Base-by-base conservation (phyloP, 2,888 invertebrate genomes). In the Brachycybe producta region DNA sequence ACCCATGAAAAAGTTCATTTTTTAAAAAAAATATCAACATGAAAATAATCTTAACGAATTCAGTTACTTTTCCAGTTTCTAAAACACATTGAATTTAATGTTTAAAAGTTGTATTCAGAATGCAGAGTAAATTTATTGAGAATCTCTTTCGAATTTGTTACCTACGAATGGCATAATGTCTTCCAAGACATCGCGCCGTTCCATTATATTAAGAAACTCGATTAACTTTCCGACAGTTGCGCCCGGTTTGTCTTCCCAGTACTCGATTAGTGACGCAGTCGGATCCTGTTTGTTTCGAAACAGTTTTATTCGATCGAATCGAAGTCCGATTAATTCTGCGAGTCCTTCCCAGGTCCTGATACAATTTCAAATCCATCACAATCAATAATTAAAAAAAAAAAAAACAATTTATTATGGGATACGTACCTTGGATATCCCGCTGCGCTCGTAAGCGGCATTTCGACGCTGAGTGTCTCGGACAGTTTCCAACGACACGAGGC, bases 321-420 rank as follows among this genome's bases (percentile, higher is more conserved):
- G 5, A 24, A 41, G 42, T 15, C 42, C 49, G n/a, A 39, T 26
- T 13, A 28, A 19, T 32, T 49, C 49, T 5, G 23, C 38, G 7
- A 49, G 32, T 5, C 49, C 49, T 40, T 41, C 30, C 49, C 49
- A 49, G 23, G 40, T 34, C 28, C 49, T 49, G 11, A 8, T 5
- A 44, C 4, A 44, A 7, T 32, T 30, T 11, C 8, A 38, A 8
- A 17, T 8, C 8, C 17, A 13, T 13, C 8, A 13, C 8, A 23
- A 19, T 19, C 23, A 40, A 19, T n/a, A 4, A 21, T 5, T 5
- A 5, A 3, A 7, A 40, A 19, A 17, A 5, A 5, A 3, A 23
- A n/a, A 17, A 40, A 40, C 5, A 40, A 7, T 21, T 17, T 17
- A 17, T 40, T 40, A 3, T 13, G 8, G 11, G 15, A 34, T 11